phyloP scores from a whole-genome alignment of 2,113 vertebrate genomes.

The Corydoras maculifer region DNA sequence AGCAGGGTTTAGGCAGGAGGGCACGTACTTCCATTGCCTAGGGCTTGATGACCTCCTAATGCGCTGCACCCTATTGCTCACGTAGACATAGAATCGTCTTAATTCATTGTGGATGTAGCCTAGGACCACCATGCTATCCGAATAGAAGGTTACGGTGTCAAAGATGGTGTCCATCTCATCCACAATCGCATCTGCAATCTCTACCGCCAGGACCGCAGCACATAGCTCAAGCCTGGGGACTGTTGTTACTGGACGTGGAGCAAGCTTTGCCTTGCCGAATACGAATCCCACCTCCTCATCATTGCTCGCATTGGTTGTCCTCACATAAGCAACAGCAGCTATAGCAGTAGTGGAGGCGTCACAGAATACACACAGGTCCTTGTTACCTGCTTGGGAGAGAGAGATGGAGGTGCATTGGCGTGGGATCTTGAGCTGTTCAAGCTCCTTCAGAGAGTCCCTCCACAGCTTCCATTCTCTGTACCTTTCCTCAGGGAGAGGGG shows the following conservation, averaged over 20 bases:
- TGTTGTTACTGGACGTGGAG: constrained; percentile 8
- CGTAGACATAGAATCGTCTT: constrained; percentile 26
- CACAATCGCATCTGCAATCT: too few species aligned
- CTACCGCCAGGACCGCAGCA: background rate
- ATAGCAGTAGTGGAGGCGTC: too few species aligned
- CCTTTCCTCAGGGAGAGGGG: too few species aligned
- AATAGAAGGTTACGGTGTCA: background rate
- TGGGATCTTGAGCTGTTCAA: too few species aligned
- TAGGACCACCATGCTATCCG: constrained; percentile 7
- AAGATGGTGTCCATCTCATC: background rate
- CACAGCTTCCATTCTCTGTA: too few species aligned
- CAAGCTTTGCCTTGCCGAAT: constrained; percentile 26
- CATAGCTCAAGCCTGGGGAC: constrained; percentile 21
- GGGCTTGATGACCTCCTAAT: background rate
- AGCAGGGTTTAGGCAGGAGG: background rate
- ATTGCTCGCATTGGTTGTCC: too few species aligned
- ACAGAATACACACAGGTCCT: too few species aligned
- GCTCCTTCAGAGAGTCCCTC: too few species aligned
- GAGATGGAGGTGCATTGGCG: too few species aligned
- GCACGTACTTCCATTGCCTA: constrained; percentile 25
- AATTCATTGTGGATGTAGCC: constrained; percentile 30
- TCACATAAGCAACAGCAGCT: too few species aligned
- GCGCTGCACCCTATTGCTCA: constrained; percentile 19
- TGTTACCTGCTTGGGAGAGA: too few species aligned
- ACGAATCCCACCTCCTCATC: too few species aligned